A percentile compares a stretch with the other conserved stretches of the same genome.
These are phyloP conservation scores for Nysson spinosus DNA, from an alignment of 2,888 invertebrate species.

Conservation along the genomic window DNA sequence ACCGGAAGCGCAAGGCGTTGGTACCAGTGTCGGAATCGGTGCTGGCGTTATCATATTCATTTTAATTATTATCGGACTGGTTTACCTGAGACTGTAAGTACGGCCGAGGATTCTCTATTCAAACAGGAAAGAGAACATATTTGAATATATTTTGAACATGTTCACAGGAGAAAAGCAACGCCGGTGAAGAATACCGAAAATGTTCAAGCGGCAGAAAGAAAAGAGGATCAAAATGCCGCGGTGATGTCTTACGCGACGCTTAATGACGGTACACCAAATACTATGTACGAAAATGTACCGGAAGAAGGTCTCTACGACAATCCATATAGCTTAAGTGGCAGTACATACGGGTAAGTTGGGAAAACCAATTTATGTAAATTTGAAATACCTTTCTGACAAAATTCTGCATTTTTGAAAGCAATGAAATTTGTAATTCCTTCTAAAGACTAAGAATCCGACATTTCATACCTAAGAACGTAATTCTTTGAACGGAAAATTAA, in stretches of 20 bases:
- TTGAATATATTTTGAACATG: conserved; percentile 43
- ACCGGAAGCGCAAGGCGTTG: conserved; percentile 86
- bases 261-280: conserved; percentile 83
- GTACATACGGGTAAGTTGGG: conserved; percentile 69
- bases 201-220: conserved; percentile 90
- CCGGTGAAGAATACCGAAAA: conserved; percentile 94
- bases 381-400: too few species aligned
- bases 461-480: too few species aligned
- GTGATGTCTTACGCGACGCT: conserved; percentile 93
- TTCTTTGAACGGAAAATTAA: too few species aligned
- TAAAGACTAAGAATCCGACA: too few species aligned
- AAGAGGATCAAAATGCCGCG: conserved; percentile 91
- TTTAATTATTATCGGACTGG: conserved; percentile 86
- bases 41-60: conserved; percentile 90
- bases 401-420: too few species aligned
- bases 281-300: conserved; percentile 77
- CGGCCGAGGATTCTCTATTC: background rate
- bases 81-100: conserved; percentile 90
- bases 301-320: conserved; percentile 77
- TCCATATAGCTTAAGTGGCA: conserved; percentile 73
- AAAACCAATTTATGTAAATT: background rate
- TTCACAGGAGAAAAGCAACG: conserved; percentile 87
- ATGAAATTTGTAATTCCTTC: too few species aligned
- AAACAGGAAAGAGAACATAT: background rate
- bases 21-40: conserved; percentile 90